These are phyloP conservation scores for Parotia lawesii DNA, from an alignment of 2,113 vertebrate genomes.

Conservation along the genomic window DNA sequence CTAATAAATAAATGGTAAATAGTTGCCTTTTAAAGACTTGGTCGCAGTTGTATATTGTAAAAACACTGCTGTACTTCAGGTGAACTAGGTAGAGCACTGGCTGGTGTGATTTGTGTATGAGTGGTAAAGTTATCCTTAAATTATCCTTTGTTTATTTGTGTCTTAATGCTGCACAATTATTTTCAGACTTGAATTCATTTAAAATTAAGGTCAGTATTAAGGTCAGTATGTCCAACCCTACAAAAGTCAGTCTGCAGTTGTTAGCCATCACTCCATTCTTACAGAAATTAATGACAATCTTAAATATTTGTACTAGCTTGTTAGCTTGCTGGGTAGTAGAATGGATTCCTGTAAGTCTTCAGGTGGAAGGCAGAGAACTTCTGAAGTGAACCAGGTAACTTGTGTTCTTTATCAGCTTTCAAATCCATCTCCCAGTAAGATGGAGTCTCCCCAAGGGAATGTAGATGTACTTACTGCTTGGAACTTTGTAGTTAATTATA, in stretches of 20 bases:
- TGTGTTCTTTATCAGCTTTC: background rate
- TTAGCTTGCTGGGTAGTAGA: background rate
- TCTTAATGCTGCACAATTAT: background rate
- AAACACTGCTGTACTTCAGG: background rate
- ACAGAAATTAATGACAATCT: background rate
- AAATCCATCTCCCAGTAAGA: background rate
- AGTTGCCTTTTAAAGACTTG: background rate
- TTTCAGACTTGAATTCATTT: background rate
- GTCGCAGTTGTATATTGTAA: background rate
- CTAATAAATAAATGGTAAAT: background rate
- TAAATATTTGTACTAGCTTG: background rate
- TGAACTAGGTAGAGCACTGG: background rate
- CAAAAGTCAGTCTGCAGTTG: background rate
- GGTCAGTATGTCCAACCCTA: background rate
- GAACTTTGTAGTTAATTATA: constrained; percentile 30
- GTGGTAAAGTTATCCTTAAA: background rate
- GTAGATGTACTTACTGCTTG: constrained; percentile 33
- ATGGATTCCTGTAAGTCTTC: background rate
- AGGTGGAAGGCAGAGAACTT: background rate
- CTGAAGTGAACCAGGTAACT: background rate
- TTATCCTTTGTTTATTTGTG: background rate
- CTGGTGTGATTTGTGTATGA: background rate
- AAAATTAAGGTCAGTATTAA: background rate
- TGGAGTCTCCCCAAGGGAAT: background rate
- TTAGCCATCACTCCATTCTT: background rate